Conservation (phyloP, 2,113 vertebrate species). For the Catharus bicknelli region DNA sequence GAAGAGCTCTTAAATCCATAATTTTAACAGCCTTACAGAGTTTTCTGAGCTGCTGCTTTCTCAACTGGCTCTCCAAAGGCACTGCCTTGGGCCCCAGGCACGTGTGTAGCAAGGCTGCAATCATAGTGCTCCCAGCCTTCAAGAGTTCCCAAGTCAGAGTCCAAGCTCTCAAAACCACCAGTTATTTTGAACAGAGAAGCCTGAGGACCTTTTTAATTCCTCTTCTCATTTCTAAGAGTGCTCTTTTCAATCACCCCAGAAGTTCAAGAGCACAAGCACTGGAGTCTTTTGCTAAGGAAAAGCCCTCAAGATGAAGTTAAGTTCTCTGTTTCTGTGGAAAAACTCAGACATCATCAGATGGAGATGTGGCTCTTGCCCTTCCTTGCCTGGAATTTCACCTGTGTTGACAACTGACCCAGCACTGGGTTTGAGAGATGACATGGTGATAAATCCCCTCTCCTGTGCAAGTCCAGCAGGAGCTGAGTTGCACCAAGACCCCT, state of each 20-base stretch:
- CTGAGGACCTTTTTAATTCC: not conserved
- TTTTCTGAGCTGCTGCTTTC: not conserved
- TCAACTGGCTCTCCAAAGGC: not conserved
- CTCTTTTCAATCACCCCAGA: not conserved
- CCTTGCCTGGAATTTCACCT: not conserved
- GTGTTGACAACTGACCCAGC: not conserved
- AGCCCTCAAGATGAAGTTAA: not conserved
- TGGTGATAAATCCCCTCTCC: not conserved
- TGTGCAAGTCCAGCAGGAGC: not conserved
- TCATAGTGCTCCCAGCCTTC: not conserved
- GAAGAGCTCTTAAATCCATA: not conserved
- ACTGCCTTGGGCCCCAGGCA: fast-evolving
- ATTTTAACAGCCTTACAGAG: not conserved
- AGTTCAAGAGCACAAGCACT: not conserved
- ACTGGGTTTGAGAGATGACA: fast-evolving
- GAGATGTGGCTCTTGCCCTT: not conserved
- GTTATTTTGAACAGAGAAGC: not conserved
- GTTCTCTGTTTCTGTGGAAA: not conserved
- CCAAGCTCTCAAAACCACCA: not conserved
- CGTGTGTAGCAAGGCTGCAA: not conserved
- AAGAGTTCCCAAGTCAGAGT: not conserved
- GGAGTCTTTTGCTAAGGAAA: not conserved
- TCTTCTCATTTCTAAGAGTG: not conserved
- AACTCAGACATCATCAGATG: not conserved
- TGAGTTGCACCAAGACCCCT: not conserved